Evolutionary conservation across 30 jellyfish, hydroid and myxozoan species (phyloP), one percentile per base, ranked within the genome.

Genomic region (Catostylus mosaicus): DNA sequence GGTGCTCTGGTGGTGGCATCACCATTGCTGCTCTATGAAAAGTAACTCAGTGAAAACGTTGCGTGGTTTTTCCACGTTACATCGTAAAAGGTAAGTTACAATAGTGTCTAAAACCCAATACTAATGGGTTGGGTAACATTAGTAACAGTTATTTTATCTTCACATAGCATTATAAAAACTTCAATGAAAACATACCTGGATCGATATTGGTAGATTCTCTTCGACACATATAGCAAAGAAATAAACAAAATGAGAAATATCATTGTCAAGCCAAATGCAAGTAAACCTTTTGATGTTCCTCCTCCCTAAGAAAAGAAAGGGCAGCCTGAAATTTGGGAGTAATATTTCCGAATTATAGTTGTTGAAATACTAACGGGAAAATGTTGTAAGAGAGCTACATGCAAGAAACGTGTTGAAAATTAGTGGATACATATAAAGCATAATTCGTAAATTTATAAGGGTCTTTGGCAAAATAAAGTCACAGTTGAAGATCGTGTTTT

Each of bases 141-240:
- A n/a, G n/a, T n/a, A n/a, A n/a, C n/a, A n/a, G n/a, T n/a, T n/a
- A n/a, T n/a, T n/a, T n/a, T n/a, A n/a, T n/a, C n/a, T n/a, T n/a
- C n/a, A n/a, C n/a, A n/a, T n/a, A n/a, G n/a, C n/a, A n/a, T n/a
- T n/a, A n/a, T n/a, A n/a, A n/a, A n/a, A n/a, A n/a, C n/a, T n/a
- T n/a, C n/a, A n/a, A n/a, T n/a, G n/a, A n/a, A n/a, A n/a, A n/a
- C 78, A 9, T 22, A 68, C 80, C 80, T 68, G 80, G 4, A 14
- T 14, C 64, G 63, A 24, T 33, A 29, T 22, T 45, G 63, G 14
- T 1, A 1, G 64, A 68, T 5, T n/a, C 38, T 68, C 6, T n/a
- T 33, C 0, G 64, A 43, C 3, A 20, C 27, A 23, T 6, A 68
- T 18, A 68, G 3, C 1, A 8, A 34, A 3, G 26, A 36, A 68